Evolutionary conservation across 2,888 invertebrate genomes (phyloP).

Genomic region (Macaria notata): DNA sequence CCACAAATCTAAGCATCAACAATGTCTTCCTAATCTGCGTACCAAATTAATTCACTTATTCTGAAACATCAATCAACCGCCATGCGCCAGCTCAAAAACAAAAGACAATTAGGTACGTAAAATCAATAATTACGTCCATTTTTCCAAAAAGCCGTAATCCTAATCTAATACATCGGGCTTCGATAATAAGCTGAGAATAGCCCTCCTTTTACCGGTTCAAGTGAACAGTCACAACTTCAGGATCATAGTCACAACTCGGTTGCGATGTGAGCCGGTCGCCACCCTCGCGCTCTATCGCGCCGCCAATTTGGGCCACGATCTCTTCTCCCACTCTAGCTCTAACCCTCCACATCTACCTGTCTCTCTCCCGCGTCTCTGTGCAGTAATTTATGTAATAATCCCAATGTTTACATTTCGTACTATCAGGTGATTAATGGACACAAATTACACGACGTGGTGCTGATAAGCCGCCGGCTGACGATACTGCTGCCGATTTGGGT

Average conservation of each 20-base stretch:
- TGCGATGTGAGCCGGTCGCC: constrained; percentile 79
- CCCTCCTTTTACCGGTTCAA: constrained; percentile 55
- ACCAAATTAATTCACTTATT: too few relatives aligned
- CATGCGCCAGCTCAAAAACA: too few relatives aligned
- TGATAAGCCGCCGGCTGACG: constrained; percentile 30
- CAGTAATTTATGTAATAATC: constrained; percentile 64
- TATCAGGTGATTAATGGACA: constrained; percentile 51
- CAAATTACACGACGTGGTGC: constrained; percentile 35
- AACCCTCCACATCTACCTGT: constrained; percentile 39
- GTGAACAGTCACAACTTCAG: constrained; percentile 54
- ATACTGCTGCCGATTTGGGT: constrained; percentile 20
- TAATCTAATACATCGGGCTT: constrained; percentile 4
- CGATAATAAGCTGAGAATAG: constrained; percentile 42
- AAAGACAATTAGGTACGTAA: too few relatives aligned
- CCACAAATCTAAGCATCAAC: too few relatives aligned
- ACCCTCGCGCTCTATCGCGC: constrained; percentile 61
- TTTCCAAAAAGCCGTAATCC: not conserved
- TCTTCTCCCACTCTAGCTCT: constrained; percentile 51
- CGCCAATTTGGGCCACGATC: constrained; percentile 69
- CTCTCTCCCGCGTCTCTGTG: constrained; percentile 40
- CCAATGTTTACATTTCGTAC: constrained; percentile 69
- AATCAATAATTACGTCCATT: too few relatives aligned
- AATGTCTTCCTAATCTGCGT: too few relatives aligned
- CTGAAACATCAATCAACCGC: too few relatives aligned
- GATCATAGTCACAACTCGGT: constrained; percentile 73